Percentiles rank a stretch among this genome's conserved stretches.
Evolutionary conservation across 2,113 vertebrate species (phyloP).

Genomic region (Ptilonorhynchus violaceus): DNA sequence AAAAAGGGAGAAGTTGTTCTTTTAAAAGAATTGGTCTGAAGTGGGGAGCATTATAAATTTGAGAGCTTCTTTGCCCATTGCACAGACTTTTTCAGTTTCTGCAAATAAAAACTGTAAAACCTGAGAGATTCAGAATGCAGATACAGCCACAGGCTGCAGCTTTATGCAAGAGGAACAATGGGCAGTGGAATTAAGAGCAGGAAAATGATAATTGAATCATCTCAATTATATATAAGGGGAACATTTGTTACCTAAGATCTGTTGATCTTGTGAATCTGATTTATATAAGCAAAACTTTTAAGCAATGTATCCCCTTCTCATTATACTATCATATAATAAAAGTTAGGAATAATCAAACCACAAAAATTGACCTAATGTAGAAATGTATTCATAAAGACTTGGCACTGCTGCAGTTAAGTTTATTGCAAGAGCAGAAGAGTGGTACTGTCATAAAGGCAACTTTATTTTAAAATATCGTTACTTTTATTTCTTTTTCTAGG

Average conservation of each 20-base stretch:
- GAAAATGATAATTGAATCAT: background rate
- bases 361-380: background rate
- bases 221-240: background rate
- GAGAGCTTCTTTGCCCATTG: background rate
- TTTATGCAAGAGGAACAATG: background rate
- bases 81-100: background rate
- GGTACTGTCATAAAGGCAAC: background rate
- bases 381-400: background rate
- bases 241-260: background rate
- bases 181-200: background rate
- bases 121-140: background rate
- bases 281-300: background rate
- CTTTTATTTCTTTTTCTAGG: background rate
- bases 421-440: background rate
- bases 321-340: background rate
- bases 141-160: background rate
- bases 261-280: background rate
- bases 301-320: background rate
- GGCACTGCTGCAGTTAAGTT: background rate
- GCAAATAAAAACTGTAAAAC: background rate
- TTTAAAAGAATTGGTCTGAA: background rate
- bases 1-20: background rate
- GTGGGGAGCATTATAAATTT: background rate
- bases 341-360: background rate
- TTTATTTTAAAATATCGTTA: fast-evolving